Evolutionary conservation across 2,113 vertebrate genomes (phyloP), one percentile per base, ranked within the genome.

Genomic region (Prunella fulvescens): DNA sequence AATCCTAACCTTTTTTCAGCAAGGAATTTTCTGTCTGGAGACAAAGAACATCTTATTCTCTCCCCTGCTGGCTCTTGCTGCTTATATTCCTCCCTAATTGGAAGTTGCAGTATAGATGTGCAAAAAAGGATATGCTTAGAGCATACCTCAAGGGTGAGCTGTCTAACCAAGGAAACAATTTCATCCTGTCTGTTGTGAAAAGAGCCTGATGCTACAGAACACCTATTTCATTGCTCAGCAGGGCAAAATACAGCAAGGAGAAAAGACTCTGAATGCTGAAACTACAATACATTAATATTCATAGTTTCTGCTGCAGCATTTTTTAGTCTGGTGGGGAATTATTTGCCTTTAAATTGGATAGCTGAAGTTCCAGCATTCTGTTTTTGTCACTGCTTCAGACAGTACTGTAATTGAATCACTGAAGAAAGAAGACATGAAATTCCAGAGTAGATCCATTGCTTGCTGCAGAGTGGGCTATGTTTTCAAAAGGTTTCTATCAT

Each of bases 61-160:
- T 87, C 47, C 67, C 64, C 37, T 2, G 8, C 45, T 93, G 93
- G 48, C 80, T 82, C 86, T 76, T 74, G 15, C 57, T 67, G 50
- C 53, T 88, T 58, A 25, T 58, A 86, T 67, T 90, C 40, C 53
- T 91, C 56, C 50, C 53, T 93, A 96, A 94, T 79, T 96, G 87
- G 83, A 93, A 96, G 57, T 12, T 95, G 70, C 62, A 73, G 40
- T 57, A 73, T 62, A 81, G 81, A 92, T 93, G 62, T 91, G 70
- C 67, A 93, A 81, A 93, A 71, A 91, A 79, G 72, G 88, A 77
- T 89, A 80, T 96, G 92, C 86, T 93, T 87, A 66, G 81, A 89
- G 78, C 70, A 66, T 86, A 91, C 90, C 96, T 96, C 96, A 95
- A 95, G 96, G 91, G 93, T 97, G 94, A 96, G 93, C 93, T 96